phyloP scores from a whole-genome alignment of 2,888 invertebrate genomes.

The Xylota sylvarum region DNA sequence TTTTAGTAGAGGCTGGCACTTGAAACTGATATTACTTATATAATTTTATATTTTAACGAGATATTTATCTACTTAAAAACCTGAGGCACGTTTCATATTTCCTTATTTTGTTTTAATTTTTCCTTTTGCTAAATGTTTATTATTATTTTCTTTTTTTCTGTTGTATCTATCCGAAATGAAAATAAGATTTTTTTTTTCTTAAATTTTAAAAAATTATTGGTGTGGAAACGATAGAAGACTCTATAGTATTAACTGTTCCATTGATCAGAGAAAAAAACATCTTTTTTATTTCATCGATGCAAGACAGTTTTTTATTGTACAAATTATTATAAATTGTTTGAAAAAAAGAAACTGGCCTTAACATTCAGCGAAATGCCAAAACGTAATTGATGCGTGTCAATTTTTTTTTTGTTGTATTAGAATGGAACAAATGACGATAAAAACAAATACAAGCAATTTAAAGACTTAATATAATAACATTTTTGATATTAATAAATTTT shows the following conservation, averaged over 20 bases:
- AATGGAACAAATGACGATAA: conserved; percentile 44
- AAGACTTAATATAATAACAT: conserved; percentile 70
- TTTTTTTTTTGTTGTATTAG: conserved; percentile 29
- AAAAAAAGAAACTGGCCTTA: conserved; percentile 42
- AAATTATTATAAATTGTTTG: conserved; percentile 43
- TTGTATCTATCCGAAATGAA: conserved; percentile 4
- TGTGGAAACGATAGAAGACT: conserved; percentile 5
- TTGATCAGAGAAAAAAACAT: not conserved
- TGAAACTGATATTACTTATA: conserved; percentile 53
- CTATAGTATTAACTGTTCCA: conserved; percentile 45
- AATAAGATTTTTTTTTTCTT: not conserved
- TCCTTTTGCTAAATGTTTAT: conserved; percentile 1
- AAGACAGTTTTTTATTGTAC: conserved; percentile 62
- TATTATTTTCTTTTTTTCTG: conserved; percentile 22
- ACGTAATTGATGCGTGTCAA: conserved; percentile 34
- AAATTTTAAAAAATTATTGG: not conserved
- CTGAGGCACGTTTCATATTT: conserved; percentile 60
- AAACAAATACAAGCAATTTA: conserved; percentile 66
- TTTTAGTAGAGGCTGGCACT: conserved; percentile 70
- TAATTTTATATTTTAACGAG: conserved; percentile 48
- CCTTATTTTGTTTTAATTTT: conserved; percentile 5
- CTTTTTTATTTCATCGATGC: conserved; percentile 20
- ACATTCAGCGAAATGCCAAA: conserved; percentile 33
- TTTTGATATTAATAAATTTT: conserved; percentile 75
- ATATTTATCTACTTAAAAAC: conserved; percentile 58